Percentiles rank a stretch among this genome's conserved stretches.
These are phyloP conservation scores for Xestia ashworthii DNA, from an alignment of 2,888 invertebrate genomes.

Conservation along the genomic window DNA sequence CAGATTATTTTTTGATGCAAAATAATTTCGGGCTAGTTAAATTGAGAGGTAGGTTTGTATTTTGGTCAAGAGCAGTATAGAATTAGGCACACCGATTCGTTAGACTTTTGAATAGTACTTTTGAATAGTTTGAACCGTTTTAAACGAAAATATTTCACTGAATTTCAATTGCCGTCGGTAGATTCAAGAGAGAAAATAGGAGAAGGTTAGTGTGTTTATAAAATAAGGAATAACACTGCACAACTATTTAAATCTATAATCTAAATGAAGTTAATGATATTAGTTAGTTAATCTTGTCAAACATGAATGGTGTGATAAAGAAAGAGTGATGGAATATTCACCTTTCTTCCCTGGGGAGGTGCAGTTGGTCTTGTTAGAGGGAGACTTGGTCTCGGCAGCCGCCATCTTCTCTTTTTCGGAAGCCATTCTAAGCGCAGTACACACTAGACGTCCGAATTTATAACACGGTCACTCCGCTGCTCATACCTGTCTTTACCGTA, in stretches of 20 bases:
- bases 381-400: conserved; percentile 86
- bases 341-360: conserved; percentile 89
- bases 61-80: not conserved
- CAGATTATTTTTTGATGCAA: not conserved
- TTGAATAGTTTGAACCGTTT: not conserved
- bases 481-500: conserved; percentile 80
- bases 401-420: conserved; percentile 89
- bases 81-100: not conserved
- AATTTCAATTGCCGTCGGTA: not conserved
- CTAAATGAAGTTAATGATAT: conserved; percentile 33
- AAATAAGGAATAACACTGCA: conserved; percentile 12
- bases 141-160: not conserved
- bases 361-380: conserved; percentile 87
- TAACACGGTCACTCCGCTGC: conserved; percentile 77
- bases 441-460: conserved; percentile 77
- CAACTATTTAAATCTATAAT: conserved; percentile 1
- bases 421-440: conserved; percentile 81
- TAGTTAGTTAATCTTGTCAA: not conserved
- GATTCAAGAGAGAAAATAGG: conserved; percentile 5
- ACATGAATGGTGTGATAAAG: conserved; percentile 33
- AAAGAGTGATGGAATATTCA: conserved; percentile 71
- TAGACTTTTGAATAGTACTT: not conserved
- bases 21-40: not conserved
- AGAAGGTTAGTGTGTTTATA: not conserved
- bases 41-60: not conserved